A percentile compares a stretch with the other conserved stretches of the same genome.
phyloP scores from a whole-genome alignment of 2,113 vertebrate species.

The Nicator chloris region DNA sequence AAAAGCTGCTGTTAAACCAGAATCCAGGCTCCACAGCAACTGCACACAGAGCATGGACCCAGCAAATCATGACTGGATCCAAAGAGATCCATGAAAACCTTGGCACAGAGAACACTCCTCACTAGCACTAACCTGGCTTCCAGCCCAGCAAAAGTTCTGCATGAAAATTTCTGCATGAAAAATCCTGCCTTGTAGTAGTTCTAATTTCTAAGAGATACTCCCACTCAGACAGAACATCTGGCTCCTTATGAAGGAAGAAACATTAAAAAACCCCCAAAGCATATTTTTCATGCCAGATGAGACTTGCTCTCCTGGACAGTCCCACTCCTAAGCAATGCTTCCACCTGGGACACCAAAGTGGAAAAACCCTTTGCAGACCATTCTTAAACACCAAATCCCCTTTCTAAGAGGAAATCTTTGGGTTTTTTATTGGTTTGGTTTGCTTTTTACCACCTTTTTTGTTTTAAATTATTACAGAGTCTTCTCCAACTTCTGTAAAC shows the following conservation, averaged over 20 bases:
- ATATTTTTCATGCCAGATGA: neutral
- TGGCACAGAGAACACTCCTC: neutral
- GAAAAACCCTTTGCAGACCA: neutral
- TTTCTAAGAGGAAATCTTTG: neutral
- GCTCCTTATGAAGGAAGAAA: neutral
- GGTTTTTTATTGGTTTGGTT: neutral
- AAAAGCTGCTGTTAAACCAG: neutral
- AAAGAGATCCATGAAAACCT: neutral
- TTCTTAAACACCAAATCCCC: neutral
- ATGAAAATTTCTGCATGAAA: neutral
- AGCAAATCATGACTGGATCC: neutral
- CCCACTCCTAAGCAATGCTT: neutral
- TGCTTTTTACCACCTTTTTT: neutral
- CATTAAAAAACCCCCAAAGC: neutral
- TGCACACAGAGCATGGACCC: neutral
- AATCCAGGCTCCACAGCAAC: neutral
- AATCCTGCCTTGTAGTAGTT: neutral
- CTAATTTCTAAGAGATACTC: neutral
- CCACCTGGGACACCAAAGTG: neutral
- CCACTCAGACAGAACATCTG: neutral
- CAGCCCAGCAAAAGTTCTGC: neutral
- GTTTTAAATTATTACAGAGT: neutral
- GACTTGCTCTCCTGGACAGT: neutral
- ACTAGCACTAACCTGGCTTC: neutral
- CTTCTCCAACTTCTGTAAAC: neutral